Conservation (phyloP, 2,888 invertebrate species). For the Aporophyla lueneburgensis region DNA sequence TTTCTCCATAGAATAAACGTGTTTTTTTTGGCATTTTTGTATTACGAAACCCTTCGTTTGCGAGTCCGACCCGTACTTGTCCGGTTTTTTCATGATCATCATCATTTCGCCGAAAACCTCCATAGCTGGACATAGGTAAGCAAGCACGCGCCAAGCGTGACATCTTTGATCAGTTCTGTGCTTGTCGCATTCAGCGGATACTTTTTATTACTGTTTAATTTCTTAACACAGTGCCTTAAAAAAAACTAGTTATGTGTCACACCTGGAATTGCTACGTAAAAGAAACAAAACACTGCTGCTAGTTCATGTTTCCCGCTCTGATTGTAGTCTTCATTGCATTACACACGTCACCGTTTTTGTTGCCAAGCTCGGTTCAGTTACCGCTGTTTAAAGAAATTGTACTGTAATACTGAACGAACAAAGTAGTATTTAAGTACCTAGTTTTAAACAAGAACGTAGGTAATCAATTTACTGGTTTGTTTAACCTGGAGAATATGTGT, state of each 20-base stretch:
- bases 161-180: too few relatives aligned
- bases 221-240: background rate
- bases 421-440: constrained; percentile 37
- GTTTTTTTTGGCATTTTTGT: too few relatives aligned
- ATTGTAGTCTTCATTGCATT: constrained; percentile 28
- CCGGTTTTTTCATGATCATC: too few relatives aligned
- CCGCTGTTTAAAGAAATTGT: constrained; percentile 18
- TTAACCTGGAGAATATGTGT: background rate
- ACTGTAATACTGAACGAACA: constrained; percentile 14
- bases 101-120: too few relatives aligned
- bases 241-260: background rate
- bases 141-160: too few relatives aligned
- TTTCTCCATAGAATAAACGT: too few relatives aligned
- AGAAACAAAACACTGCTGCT: constrained; percentile 26
- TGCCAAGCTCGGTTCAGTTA: background rate
- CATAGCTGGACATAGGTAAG: too few relatives aligned
- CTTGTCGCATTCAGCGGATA: background rate
- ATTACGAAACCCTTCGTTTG: too few relatives aligned
- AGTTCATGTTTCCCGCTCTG: constrained; percentile 1
- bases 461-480: constrained; percentile 23
- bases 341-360: constrained; percentile 51
- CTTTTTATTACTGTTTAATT: background rate
- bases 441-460: constrained; percentile 11
- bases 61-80: too few relatives aligned
- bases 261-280: background rate